Evolutionary conservation across 1,140 invertebrate species (phyloP).

Genomic region (Drosophila repletoides): DNA sequence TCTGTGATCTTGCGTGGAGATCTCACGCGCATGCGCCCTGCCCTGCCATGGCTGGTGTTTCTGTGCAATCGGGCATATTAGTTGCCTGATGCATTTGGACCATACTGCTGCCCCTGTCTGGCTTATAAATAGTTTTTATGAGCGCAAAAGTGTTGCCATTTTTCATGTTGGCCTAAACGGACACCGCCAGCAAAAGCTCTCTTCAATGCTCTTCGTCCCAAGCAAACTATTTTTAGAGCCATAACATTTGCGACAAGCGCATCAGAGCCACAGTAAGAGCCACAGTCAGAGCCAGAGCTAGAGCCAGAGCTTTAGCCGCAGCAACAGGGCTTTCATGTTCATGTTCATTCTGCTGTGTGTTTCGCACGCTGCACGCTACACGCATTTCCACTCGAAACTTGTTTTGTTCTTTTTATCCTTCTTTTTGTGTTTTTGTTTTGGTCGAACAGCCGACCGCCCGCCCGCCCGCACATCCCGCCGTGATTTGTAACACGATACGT

Average conservation of each 20-base stretch:
- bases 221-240: constrained; percentile 74
- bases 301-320: constrained; percentile 48
- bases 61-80: constrained; percentile 60
- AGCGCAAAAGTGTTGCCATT: constrained; percentile 80
- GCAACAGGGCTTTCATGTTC: constrained; percentile 66
- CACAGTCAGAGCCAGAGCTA: constrained; percentile 54
- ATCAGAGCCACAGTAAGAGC: constrained; percentile 49
- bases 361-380: constrained; percentile 79
- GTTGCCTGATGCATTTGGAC: constrained; percentile 31
- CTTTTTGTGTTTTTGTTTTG: background rate
- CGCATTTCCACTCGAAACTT: constrained; percentile 80
- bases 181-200: constrained; percentile 2
- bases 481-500: constrained; percentile 81
- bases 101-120: constrained; percentile 5
- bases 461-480: constrained; percentile 51
- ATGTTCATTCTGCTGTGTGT: constrained; percentile 66
- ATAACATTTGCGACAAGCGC: constrained; percentile 39
- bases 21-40: constrained; percentile 76
- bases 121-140: constrained; percentile 76
- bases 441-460: constrained; percentile 3
- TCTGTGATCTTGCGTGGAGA: constrained; percentile 72
- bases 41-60: constrained; percentile 27
- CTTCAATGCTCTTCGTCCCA: too few species aligned
- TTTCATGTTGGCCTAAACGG: constrained; percentile 62
- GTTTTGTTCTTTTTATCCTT: constrained; percentile 31